Percentiles rank a stretch among this genome's conserved stretches.
phyloP scores from a whole-genome alignment of 2,888 invertebrate genomes.

The Nyleta sp. region DNA sequence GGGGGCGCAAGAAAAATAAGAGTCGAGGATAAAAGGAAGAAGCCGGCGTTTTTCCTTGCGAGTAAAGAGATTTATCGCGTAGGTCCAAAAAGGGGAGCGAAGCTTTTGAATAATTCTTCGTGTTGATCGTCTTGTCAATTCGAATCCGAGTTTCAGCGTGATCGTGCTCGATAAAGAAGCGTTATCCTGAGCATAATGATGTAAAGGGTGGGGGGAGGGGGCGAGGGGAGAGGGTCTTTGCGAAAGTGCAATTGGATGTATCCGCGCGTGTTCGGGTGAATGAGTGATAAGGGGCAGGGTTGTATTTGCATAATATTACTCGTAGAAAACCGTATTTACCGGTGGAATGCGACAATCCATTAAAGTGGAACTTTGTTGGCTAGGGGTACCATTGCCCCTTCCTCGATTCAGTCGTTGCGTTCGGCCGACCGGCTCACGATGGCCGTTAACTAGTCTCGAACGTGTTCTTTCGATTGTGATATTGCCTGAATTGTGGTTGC shows the following conservation, averaged over 20 bases:
- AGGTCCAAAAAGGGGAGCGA: conserved; percentile 15
- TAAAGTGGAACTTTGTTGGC: conserved; percentile 20
- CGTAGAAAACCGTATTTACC: conserved; percentile 61
- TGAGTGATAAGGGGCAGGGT: conserved; percentile 56
- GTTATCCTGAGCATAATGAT: conserved; percentile 39
- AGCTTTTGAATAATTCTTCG: conserved; percentile 53
- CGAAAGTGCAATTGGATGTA: conserved; percentile 57
- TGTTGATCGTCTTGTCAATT: conserved; percentile 62
- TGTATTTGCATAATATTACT: conserved; percentile 62
- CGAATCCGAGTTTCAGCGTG: conserved; percentile 44
- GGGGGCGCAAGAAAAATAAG: neutral
- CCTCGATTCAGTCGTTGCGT: neutral
- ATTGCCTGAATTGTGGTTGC: conserved; percentile 18
- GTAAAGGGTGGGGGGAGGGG: conserved; percentile 5
- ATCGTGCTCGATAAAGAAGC: conserved; percentile 39
- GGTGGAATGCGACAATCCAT: conserved; percentile 50
- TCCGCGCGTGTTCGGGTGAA: conserved; percentile 46
- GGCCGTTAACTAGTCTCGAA: conserved; percentile 38
- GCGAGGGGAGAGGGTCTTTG: conserved; percentile 28
- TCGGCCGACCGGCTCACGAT: conserved; percentile 18
- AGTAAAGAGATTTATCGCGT: conserved; percentile 31
- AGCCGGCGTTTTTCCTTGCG: neutral
- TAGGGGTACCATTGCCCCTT: neutral
- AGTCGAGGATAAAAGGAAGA: neutral
- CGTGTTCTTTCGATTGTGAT: conserved; percentile 44